These are phyloP conservation scores for Lithosia quadra DNA, from an alignment of 2,888 invertebrate genomes.

Conservation along the genomic window DNA sequence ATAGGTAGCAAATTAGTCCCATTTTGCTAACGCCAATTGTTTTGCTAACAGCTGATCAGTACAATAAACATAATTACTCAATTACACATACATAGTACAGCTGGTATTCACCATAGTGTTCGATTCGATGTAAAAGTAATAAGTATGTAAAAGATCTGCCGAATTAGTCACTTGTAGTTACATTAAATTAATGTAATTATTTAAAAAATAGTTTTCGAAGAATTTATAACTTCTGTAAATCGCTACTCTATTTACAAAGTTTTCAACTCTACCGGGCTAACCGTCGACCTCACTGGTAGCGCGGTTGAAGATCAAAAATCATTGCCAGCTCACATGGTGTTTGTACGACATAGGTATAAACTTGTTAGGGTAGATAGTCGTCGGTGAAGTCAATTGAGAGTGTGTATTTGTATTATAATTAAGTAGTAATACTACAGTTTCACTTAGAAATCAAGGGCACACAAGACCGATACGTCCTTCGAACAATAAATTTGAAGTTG, in stretches of 20 bases:
- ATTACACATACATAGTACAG: constrained; percentile 46
- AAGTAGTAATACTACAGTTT: constrained; percentile 56
- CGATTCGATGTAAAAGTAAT: constrained; percentile 70
- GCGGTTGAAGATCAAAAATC: constrained; percentile 53
- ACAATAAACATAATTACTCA: constrained; percentile 35
- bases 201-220: constrained; percentile 72
- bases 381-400: constrained; percentile 76
- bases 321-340: constrained; percentile 65
- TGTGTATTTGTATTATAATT: constrained; percentile 68
- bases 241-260: constrained; percentile 69
- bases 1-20: constrained; percentile 45
- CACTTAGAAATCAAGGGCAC: constrained; percentile 67
- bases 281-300: constrained; percentile 58
- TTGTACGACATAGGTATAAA: constrained; percentile 76
- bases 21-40: constrained; percentile 44
- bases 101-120: constrained; percentile 80
- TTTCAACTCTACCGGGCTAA: constrained; percentile 63
- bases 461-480: constrained; percentile 78
- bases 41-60: constrained; percentile 51
- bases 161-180: constrained; percentile 82
- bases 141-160: constrained; percentile 77
- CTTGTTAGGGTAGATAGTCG: constrained; percentile 74
- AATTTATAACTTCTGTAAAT: constrained; percentile 71
- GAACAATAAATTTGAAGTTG: constrained; percentile 75
- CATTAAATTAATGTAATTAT: constrained; percentile 61